Conservation (phyloP, 2,797 vertebrate species). For the Platyrinchus mystaceus region DNA sequence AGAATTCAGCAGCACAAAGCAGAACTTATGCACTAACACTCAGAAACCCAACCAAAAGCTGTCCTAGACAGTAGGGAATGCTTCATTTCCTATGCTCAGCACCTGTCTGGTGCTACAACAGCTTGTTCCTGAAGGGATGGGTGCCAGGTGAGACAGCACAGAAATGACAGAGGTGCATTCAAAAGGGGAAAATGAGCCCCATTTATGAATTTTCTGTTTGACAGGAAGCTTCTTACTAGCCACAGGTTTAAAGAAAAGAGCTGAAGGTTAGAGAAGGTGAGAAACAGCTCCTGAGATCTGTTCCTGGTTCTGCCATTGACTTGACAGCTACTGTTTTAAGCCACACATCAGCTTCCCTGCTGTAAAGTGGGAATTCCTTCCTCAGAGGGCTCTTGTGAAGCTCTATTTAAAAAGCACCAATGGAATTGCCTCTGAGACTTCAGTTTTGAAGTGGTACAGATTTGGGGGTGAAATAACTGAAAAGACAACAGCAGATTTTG, state of each 20-base stretch:
- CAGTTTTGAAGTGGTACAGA: not conserved
- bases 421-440: not conserved
- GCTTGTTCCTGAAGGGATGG: not conserved
- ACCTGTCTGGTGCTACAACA: not conserved
- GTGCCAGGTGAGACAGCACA: not conserved
- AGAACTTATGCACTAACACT: not conserved
- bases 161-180: not conserved
- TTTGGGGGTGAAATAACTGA: not conserved
- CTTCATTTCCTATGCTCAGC: not conserved
- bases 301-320: not conserved
- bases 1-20: not conserved
- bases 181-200: not conserved
- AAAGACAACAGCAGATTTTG: not conserved
- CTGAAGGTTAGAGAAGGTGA: not conserved
- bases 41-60: not conserved
- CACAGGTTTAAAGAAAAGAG: not conserved
- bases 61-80: not conserved
- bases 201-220: not conserved
- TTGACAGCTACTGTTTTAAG: not conserved
- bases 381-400: not conserved
- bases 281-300: not conserved
- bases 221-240: not conserved
- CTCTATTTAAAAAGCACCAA: not conserved
- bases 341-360: not conserved
- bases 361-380: not conserved